These are phyloP conservation scores for Tretioscincus oriximinensis DNA, from an alignment of 2,113 vertebrate species.

Conservation along the genomic window DNA sequence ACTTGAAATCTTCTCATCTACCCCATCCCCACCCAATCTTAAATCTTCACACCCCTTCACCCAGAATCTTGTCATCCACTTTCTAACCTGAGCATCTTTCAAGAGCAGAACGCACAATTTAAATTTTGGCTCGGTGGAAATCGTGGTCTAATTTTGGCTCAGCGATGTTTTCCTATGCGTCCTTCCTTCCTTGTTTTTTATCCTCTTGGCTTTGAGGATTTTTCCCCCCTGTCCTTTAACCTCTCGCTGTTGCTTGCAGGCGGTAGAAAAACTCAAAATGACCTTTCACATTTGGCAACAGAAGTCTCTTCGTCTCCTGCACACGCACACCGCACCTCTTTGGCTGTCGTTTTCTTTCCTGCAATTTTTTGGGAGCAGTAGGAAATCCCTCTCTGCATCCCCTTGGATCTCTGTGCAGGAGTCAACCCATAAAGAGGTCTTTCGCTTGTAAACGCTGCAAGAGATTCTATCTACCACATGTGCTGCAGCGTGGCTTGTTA, in stretches of 20 bases:
- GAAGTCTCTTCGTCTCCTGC: too few species aligned
- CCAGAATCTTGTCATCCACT: too few species aligned
- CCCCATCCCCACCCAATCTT: too few species aligned
- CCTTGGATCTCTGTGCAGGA: background rate
- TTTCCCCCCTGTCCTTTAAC: background rate
- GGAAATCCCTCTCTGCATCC: background rate
- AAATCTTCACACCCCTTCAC: too few species aligned
- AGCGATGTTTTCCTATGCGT: background rate
- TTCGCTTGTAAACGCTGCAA: too few species aligned
- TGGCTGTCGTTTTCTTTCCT: background rate
- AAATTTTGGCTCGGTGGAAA: background rate
- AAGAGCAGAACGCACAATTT: background rate
- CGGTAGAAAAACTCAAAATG: too few species aligned
- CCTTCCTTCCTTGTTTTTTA: background rate
- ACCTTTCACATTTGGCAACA: background rate
- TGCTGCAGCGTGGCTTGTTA: background rate
- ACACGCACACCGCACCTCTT: too few species aligned
- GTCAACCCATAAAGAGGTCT: background rate
- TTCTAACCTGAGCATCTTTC: background rate
- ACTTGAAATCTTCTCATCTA: too few species aligned
- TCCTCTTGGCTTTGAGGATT: background rate
- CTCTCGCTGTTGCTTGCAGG: background rate
- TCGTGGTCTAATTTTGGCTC: background rate
- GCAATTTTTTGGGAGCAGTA: rapidly evolving
- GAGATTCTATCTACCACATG: too few species aligned